phyloP scores from a whole-genome alignment of 2,113 vertebrate genomes.

The Leucopsar rothschildi region DNA sequence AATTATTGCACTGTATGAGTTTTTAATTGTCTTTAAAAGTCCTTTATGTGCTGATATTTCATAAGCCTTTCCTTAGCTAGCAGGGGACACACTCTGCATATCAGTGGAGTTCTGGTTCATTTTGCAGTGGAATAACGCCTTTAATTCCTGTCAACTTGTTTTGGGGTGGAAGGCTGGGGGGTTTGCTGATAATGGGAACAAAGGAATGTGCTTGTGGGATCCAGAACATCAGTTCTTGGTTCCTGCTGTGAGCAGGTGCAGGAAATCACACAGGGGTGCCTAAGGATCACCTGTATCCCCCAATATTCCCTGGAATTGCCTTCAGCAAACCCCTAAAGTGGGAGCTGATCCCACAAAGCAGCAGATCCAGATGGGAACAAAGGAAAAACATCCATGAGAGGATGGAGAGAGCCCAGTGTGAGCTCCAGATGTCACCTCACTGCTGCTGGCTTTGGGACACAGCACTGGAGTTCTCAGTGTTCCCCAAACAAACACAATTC shows the following conservation, averaged over 20 bases:
- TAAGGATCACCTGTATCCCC: not conserved
- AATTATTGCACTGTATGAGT: not conserved
- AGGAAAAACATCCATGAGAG: not conserved
- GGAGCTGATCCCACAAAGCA: not conserved
- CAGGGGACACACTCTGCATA: not conserved
- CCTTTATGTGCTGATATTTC: not conserved
- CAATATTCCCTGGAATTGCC: not conserved
- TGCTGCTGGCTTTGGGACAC: not conserved
- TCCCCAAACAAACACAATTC: not conserved
- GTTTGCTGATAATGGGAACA: not conserved
- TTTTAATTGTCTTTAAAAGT: not conserved
- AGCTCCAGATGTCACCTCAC: not conserved
- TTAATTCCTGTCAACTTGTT: not conserved
- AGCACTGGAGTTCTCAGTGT: not conserved
- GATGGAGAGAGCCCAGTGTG: not conserved
- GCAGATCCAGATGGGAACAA: not conserved
- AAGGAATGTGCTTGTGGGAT: not conserved
- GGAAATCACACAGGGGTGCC: rapidly evolving
- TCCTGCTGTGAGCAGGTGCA: not conserved
- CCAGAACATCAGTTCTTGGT: not conserved
- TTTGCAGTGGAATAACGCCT: not conserved
- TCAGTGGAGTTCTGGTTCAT: not conserved
- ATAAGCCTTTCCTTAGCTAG: not conserved
- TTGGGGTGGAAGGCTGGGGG: not conserved
- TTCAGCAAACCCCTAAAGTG: not conserved